These are phyloP conservation scores for Sminthurides aquaticus DNA, from an alignment of 2,888 invertebrate species.

Conservation along the genomic window DNA sequence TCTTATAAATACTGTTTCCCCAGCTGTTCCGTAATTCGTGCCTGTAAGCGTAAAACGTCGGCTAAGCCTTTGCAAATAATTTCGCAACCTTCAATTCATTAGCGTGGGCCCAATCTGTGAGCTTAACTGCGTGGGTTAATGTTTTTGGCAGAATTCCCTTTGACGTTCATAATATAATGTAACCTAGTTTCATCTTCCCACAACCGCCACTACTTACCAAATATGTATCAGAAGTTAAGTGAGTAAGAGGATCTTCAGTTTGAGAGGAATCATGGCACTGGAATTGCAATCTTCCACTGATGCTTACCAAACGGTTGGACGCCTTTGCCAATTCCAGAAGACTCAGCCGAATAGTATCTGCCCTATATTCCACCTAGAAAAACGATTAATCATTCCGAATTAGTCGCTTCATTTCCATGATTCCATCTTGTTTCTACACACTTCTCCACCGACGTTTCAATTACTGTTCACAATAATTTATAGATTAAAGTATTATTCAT, in stretches of 20 bases:
- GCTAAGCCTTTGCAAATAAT: too few relatives aligned
- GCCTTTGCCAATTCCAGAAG: slow-evolving; percentile 79
- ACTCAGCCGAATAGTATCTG: slow-evolving; percentile 78
- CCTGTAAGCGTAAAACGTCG: too few relatives aligned
- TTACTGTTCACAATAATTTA: slow-evolving; percentile 1
- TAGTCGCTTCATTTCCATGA: slow-evolving; percentile 1
- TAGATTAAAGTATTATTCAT: neutral
- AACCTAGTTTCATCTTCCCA: too few relatives aligned
- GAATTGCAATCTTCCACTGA: slow-evolving; percentile 77
- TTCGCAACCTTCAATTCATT: too few relatives aligned
- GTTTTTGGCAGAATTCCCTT: too few relatives aligned
- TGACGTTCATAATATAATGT: too few relatives aligned
- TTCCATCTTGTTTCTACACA: neutral
- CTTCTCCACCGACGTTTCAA: slow-evolving; percentile 2
- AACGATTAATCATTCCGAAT: slow-evolving; percentile 1
- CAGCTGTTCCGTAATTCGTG: too few relatives aligned
- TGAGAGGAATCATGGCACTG: slow-evolving; percentile 61
- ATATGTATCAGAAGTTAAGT: slow-evolving; percentile 83
- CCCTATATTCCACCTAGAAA: slow-evolving; percentile 79
- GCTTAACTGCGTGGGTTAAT: too few relatives aligned
- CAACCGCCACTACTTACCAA: too few relatives aligned
- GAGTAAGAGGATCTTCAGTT: slow-evolving; percentile 82
- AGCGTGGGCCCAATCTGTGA: too few relatives aligned
- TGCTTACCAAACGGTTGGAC: slow-evolving; percentile 70
- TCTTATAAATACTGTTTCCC: too few relatives aligned